These are phyloP conservation scores for Hirundo rustica DNA, from an alignment of 2,797 vertebrate genomes.

Conservation along the genomic window DNA sequence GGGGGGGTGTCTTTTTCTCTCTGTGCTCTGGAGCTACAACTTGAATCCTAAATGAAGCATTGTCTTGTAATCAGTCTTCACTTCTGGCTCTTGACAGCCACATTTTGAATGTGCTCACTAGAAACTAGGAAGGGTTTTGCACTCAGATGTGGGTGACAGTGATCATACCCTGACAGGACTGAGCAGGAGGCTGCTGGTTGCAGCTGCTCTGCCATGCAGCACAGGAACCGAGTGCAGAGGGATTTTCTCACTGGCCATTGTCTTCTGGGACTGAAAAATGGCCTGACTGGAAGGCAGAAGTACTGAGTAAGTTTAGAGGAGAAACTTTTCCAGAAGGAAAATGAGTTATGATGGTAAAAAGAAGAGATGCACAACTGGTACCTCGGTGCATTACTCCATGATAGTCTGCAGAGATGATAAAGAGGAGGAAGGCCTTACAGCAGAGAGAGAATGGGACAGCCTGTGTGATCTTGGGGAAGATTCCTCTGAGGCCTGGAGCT, in stretches of 20 bases:
- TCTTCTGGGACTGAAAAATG: background rate
- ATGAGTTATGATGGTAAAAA: background rate
- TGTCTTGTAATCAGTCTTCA: background rate
- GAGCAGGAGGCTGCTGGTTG: background rate
- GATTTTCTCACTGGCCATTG: background rate
- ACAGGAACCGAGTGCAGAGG: background rate
- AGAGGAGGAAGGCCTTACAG: background rate
- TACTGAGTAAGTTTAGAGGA: background rate
- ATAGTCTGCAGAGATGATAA: background rate
- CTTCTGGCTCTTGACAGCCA: background rate
- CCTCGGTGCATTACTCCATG: background rate
- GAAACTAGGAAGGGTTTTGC: background rate
- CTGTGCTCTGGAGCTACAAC: background rate
- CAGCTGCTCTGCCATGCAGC: background rate
- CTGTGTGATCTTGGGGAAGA: background rate
- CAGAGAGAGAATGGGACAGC: background rate
- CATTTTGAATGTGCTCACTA: background rate
- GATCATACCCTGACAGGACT: background rate
- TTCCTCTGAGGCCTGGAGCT: background rate
- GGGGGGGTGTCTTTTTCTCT: background rate
- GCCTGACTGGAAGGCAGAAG: background rate
- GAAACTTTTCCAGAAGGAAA: background rate
- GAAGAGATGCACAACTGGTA: background rate
- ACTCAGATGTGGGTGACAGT: background rate
- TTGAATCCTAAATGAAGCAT: background rate